A percentile compares a stretch with the other conserved stretches of the same genome.
These are phyloP conservation scores for Drosophila anomelani DNA, from an alignment of 2,888 invertebrate genomes.

Conservation along the genomic window DNA sequence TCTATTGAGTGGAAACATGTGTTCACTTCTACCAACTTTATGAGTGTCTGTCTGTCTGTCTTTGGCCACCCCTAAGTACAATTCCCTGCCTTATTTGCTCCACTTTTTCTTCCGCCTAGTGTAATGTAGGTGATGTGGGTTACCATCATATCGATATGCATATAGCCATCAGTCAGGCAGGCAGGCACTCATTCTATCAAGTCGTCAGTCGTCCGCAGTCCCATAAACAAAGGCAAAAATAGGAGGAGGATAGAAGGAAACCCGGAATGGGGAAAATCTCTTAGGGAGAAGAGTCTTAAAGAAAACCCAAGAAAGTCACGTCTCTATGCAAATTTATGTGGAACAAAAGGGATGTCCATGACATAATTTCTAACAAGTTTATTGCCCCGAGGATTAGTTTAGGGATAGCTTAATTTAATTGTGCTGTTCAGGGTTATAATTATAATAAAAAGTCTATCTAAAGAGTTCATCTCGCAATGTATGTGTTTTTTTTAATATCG, in stretches of 20 bases:
- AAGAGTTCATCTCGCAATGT: neutral
- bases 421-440: neutral
- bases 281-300: slow-evolving; percentile 3
- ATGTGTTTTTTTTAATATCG: too few relatives aligned
- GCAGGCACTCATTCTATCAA: slow-evolving; percentile 42
- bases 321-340: slow-evolving; percentile 18
- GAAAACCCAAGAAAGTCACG: slow-evolving; percentile 31
- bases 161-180: slow-evolving; percentile 63
- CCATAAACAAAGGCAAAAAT: slow-evolving; percentile 54
- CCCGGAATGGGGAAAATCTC: slow-evolving; percentile 30
- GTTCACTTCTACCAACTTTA: slow-evolving; percentile 36
- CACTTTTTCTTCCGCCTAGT: slow-evolving; percentile 44
- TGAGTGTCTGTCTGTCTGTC: slow-evolving; percentile 9
- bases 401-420: neutral
- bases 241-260: neutral
- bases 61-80: slow-evolving; percentile 18
- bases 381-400: neutral
- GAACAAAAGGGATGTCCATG: slow-evolving; percentile 18
- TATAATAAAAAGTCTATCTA: neutral
- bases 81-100: slow-evolving; percentile 56
- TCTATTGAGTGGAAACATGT: slow-evolving; percentile 30
- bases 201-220: slow-evolving; percentile 61
- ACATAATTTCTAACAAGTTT: slow-evolving; percentile 20
- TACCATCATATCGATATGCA: slow-evolving; percentile 68
- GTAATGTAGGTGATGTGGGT: slow-evolving; percentile 55